Evolutionary conservation across 1,140 invertebrate species (phyloP).

Genomic region (Drosophila ananassae): DNA sequence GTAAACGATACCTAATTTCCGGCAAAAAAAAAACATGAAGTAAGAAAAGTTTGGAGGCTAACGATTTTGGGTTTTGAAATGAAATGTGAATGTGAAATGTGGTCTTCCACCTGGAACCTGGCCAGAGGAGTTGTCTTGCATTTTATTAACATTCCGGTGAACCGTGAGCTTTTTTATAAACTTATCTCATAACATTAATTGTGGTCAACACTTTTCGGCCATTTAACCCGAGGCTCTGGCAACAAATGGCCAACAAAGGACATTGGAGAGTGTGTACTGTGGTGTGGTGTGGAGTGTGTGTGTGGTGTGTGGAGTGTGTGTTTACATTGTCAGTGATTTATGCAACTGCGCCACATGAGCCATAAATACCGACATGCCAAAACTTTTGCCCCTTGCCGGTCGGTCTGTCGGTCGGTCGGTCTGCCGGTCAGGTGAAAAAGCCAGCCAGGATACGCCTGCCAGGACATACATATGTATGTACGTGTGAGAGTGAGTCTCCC

Average conservation of each 20-base stretch:
- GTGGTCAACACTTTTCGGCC: constrained; percentile 81
- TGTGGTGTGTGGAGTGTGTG: constrained; percentile 33
- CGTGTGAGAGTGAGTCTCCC: constrained; percentile 41
- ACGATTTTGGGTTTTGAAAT: neutral
- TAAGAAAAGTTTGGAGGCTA: neutral
- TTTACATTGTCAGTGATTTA: constrained; percentile 83
- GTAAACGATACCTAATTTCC: constrained; percentile 82
- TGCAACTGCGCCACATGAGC: constrained; percentile 80
- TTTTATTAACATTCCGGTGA: constrained; percentile 61
- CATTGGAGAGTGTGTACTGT: too few species aligned
- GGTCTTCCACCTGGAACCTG: too few species aligned
- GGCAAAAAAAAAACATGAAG: constrained; percentile 8
- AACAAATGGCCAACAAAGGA: neutral
- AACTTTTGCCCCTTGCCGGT: constrained; percentile 53
- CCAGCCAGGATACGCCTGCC: constrained; percentile 1
- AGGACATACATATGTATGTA: constrained; percentile 9
- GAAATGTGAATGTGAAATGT: neutral
- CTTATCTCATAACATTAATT: constrained; percentile 84
- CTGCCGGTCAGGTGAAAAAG: constrained; percentile 57
- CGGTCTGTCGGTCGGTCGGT: too few species aligned
- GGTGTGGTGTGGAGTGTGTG: too few species aligned
- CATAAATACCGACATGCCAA: constrained; percentile 83
- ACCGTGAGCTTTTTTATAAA: constrained; percentile 73
- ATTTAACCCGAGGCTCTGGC: constrained; percentile 56
- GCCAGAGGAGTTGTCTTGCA: constrained; percentile 51